A percentile compares a stretch with the other conserved stretches of the same genome.
Evolutionary conservation across 2,797 vertebrate species (phyloP).

Genomic region (Phalanger gymnotis): DNA sequence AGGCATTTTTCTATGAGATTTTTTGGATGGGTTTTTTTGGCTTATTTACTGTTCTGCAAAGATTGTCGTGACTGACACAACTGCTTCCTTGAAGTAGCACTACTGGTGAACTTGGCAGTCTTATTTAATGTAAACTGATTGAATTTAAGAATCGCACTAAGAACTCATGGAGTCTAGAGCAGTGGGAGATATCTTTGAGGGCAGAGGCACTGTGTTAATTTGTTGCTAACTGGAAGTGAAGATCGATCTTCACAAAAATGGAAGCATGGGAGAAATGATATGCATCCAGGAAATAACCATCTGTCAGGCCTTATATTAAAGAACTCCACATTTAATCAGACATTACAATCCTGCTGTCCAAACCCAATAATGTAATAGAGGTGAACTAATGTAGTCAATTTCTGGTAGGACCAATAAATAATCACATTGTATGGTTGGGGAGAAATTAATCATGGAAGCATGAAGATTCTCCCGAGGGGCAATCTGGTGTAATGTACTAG

Average conservation of each 20-base stretch:
- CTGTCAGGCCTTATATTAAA: conserved; percentile 19
- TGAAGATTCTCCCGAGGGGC: conserved; percentile 1
- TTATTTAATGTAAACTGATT: conserved; percentile 74
- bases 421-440: neutral
- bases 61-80: conserved; percentile 71
- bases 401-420: neutral
- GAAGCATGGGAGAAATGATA: conserved; percentile 52
- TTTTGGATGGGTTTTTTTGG: conserved; percentile 3
- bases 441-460: conserved; percentile 27
- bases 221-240: conserved; percentile 64
- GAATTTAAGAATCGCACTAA: conserved; percentile 75
- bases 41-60: conserved; percentile 78
- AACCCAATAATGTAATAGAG: neutral
- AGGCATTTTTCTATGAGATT: conserved; percentile 66
- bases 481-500: neutral
- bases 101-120: conserved; percentile 76
- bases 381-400: conserved; percentile 39
- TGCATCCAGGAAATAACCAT: neutral
- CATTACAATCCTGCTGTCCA: conserved; percentile 17
- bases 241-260: conserved; percentile 46
- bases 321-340: conserved; percentile 7
- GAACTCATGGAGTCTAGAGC: conserved; percentile 65
- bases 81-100: conserved; percentile 70
- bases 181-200: conserved; percentile 54
- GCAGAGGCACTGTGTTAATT: conserved; percentile 64